phyloP scores from a whole-genome alignment of 2,797 vertebrate species.

The Macrochelys suwanniensis region DNA sequence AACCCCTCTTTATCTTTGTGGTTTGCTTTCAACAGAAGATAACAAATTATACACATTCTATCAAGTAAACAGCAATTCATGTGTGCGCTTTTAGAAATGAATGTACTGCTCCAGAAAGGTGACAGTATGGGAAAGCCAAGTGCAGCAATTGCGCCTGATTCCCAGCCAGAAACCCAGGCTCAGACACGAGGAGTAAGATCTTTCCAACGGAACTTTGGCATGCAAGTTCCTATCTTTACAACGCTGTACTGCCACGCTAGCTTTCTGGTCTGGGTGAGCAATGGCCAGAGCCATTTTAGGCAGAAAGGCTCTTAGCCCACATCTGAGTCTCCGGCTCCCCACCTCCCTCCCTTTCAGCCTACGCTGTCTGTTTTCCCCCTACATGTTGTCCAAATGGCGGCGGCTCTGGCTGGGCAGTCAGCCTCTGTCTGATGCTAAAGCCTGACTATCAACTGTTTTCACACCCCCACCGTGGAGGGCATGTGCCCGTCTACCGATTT shows the following conservation, averaged over 20 bases:
- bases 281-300: not conserved
- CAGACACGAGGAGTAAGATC: not conserved
- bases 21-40: conserved; percentile 62
- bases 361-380: not conserved
- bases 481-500: not conserved
- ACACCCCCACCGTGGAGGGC: not conserved
- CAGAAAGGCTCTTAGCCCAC: not conserved
- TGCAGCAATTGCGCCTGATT: not conserved
- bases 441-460: not conserved
- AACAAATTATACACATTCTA: not conserved
- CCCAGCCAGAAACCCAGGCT: not conserved
- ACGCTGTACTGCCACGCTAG: not conserved
- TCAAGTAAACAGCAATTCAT: conserved; percentile 55
- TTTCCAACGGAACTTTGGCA: not conserved
- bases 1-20: conserved; percentile 48
- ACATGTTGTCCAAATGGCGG: not conserved
- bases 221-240: not conserved
- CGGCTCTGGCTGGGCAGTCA: not conserved
- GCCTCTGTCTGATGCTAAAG: not conserved
- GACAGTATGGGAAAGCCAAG: not conserved
- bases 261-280: not conserved
- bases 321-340: not conserved
- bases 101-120: not conserved
- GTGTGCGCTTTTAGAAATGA: not conserved
- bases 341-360: not conserved